phyloP scores from a whole-genome alignment of 2,888 invertebrate species.

The Eupithecia subfuscata region DNA sequence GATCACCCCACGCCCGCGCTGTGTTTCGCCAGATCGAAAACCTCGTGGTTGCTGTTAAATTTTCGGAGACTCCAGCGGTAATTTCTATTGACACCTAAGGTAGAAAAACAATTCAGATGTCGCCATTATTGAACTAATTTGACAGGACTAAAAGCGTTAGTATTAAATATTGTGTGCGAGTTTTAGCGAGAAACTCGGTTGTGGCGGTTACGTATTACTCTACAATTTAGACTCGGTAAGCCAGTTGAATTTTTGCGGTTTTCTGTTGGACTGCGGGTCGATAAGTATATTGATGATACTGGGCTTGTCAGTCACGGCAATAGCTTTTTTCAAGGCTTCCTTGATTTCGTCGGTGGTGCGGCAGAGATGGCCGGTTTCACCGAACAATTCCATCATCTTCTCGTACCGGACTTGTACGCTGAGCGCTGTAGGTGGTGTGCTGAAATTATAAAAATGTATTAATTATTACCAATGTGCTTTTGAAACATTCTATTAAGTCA shows the following conservation, averaged over 20 bases:
- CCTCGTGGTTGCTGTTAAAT: neutral
- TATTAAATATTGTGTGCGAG: neutral
- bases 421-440: constrained; percentile 93
- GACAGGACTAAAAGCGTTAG: too few relatives aligned
- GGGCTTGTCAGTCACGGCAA: constrained; percentile 89
- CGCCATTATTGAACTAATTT: neutral
- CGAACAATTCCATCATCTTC: constrained; percentile 94
- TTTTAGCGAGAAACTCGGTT: neutral
- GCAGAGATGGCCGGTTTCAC: constrained; percentile 91
- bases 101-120: neutral
- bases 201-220: constrained; percentile 46
- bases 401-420: constrained; percentile 93
- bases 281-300: constrained; percentile 96
- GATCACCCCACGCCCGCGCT: neutral
- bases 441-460: constrained; percentile 57
- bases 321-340: constrained; percentile 86
- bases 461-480: neutral
- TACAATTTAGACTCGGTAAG: constrained; percentile 95
- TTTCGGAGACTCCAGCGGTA: neutral
- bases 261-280: constrained; percentile 93
- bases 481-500: too few relatives aligned
- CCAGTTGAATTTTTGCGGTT: constrained; percentile 96
- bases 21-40: neutral
- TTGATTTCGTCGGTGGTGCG: constrained; percentile 90
- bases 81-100: neutral